These are phyloP conservation scores for Coilia nasus DNA, from an alignment of 2,797 vertebrate genomes.

Conservation along the genomic window DNA sequence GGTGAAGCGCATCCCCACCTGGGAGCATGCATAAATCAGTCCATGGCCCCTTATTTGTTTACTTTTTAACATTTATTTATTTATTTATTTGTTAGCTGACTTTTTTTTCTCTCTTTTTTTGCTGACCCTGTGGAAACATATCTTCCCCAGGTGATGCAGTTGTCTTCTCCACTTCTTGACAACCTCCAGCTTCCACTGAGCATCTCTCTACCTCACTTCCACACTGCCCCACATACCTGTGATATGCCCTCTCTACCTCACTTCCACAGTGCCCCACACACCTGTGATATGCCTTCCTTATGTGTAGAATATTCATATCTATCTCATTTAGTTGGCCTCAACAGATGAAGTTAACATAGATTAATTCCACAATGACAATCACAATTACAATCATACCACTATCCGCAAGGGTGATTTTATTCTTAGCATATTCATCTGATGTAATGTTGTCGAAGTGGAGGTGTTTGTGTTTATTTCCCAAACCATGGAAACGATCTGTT, in stretches of 20 bases:
- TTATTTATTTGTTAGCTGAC: not conserved
- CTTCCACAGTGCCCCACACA: slow-evolving; percentile 37
- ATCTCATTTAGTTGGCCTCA: too few species aligned
- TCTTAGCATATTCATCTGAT: not conserved
- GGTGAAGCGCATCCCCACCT: slow-evolving; percentile 59
- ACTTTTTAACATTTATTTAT: not conserved
- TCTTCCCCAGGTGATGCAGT: slow-evolving; percentile 21
- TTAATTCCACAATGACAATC: not conserved
- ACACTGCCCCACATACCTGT: slow-evolving; percentile 51
- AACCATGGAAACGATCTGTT: not conserved
- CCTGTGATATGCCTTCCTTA: slow-evolving; percentile 47
- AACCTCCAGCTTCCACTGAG: not conserved
- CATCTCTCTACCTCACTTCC: slow-evolving; percentile 16
- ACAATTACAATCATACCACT: not conserved
- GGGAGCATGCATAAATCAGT: slow-evolving; percentile 76
- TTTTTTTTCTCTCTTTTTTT: slow-evolving; percentile 65
- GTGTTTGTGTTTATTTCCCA: not conserved
- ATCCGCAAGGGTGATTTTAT: not conserved
- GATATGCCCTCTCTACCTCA: slow-evolving; percentile 49
- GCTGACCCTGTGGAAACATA: slow-evolving; percentile 66
- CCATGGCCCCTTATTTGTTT: slow-evolving; percentile 43
- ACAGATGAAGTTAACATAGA: not conserved
- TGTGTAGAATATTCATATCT: too few species aligned
- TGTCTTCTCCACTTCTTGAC: slow-evolving; percentile 23
- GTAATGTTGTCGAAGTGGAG: not conserved